Base-by-base conservation (phyloP, 2,888 invertebrate species). In the Nymphalis urticae region DNA sequence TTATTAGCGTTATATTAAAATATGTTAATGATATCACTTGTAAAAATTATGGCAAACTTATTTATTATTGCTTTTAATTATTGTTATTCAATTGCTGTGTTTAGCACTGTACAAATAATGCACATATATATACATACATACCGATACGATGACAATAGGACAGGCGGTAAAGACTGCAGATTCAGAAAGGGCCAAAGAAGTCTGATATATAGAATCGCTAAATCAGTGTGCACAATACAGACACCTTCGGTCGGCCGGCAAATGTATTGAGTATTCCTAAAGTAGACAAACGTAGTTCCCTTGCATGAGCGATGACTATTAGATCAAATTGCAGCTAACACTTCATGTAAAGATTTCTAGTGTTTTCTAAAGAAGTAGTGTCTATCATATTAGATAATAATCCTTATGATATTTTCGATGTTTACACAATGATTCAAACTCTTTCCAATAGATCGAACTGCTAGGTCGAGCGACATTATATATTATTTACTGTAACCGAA, bases 321-420 rank as follows among this genome's bases (percentile, higher is more conserved):
- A 90, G 90, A 86, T 84, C 92, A 91, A 92, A 90, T 83, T 82
- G 92, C 92, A 92, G 92, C 92, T 92, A 91, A 86, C 90, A 89
- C 88, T 80, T 78, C 85, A 89, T 89, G 87, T 81, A 77, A 75
- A 76, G 75, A 74, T 73, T 83, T 32, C 78, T 84, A 83, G 82
- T 83, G 80, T 83, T 82, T 82, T 80, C 77, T 56, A 32, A 82
- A 80, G 81, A 76, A 82, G 85, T 89, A 87, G 87, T 85, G 80
- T 84, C 82, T 84, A 79, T 84, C 79, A 82, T 80, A 80, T 77
- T 82, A 84, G 87, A 79, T 81, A 81, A 80, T 77, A 82, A 79
- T 80, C 84, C 80, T 80, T 80, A 80, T 76, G 77, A 79, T 76
- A 77, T 76, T 70, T 62, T 70, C 68, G 74, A 74, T 72, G 72